Conservation (phyloP, 1,140 invertebrate species). For the Drosophila fuyamai region DNA sequence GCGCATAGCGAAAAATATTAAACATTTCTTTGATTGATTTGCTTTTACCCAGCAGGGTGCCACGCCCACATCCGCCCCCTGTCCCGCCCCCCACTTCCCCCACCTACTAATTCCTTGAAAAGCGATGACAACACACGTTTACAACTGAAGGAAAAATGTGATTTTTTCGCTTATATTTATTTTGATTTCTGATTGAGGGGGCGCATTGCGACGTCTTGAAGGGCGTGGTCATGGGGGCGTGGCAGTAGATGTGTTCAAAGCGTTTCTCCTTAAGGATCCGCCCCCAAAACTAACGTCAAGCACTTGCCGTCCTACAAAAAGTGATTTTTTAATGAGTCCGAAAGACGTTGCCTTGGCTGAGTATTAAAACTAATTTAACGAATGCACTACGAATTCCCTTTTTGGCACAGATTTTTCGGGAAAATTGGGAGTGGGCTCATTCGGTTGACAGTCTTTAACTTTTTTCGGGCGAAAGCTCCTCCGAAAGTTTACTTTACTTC, state of each 20-base stretch:
- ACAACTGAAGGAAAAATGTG: not conserved
- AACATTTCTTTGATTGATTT: constrained; percentile 71
- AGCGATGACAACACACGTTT: constrained; percentile 9
- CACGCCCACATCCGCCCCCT: constrained; percentile 11
- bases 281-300: constrained; percentile 2
- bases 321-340: constrained; percentile 31
- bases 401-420: constrained; percentile 8
- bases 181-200: constrained; percentile 21
- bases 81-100: not conserved
- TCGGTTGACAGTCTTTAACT: constrained; percentile 39
- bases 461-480: constrained; percentile 9
- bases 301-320: not conserved
- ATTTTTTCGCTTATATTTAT: constrained; percentile 5
- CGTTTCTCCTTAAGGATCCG: not conserved
- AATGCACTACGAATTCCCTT: constrained; percentile 40
- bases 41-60: constrained; percentile 28
- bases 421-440: not conserved
- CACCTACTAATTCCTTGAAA: not conserved
- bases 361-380: constrained; percentile 53
- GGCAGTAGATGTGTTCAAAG: constrained; percentile 15
- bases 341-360: not conserved
- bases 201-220: not conserved
- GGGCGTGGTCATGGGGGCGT: not conserved
- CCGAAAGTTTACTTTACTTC: constrained; percentile 14
- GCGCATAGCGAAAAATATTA: constrained; percentile 69